Evolutionary conservation across 2,113 vertebrate species (phyloP).

Genomic region (Zeus faber): DNA sequence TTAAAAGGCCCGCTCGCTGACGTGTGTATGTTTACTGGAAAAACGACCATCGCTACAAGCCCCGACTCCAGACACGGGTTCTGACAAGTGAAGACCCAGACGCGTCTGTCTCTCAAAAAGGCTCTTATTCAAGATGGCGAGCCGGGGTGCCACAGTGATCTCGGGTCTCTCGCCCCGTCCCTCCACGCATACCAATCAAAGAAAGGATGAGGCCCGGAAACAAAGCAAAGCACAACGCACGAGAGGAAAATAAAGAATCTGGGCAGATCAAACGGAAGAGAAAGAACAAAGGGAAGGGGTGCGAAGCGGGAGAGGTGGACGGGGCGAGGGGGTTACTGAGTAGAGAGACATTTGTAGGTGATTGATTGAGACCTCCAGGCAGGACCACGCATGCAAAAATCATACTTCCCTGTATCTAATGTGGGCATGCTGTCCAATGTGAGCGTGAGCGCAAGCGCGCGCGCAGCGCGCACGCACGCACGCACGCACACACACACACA

Average conservation of each 20-base stretch:
- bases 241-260: slow-evolving; percentile 14
- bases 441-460: not conserved
- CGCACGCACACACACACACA: not conserved
- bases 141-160: not conserved
- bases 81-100: not conserved
- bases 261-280: slow-evolving; percentile 26
- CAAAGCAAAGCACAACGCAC: slow-evolving; percentile 27
- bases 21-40: slow-evolving; percentile 14
- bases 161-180: slow-evolving; percentile 9
- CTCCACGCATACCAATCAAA: slow-evolving; percentile 29
- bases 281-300: slow-evolving; percentile 25
- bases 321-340: slow-evolving; percentile 12
- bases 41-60: not conserved
- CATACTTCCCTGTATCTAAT: not conserved
- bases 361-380: slow-evolving; percentile 11
- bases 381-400: slow-evolving; percentile 4
- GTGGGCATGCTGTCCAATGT: not conserved
- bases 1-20: slow-evolving; percentile 19
- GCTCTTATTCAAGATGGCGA: not conserved
- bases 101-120: not conserved
- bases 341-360: slow-evolving; percentile 1
- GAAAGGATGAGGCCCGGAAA: slow-evolving; percentile 20
- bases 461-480: not conserved
- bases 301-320: slow-evolving; percentile 6
- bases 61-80: not conserved